phyloP scores from a whole-genome alignment of 2,113 vertebrate genomes.

The Connochaetes taurinus region DNA sequence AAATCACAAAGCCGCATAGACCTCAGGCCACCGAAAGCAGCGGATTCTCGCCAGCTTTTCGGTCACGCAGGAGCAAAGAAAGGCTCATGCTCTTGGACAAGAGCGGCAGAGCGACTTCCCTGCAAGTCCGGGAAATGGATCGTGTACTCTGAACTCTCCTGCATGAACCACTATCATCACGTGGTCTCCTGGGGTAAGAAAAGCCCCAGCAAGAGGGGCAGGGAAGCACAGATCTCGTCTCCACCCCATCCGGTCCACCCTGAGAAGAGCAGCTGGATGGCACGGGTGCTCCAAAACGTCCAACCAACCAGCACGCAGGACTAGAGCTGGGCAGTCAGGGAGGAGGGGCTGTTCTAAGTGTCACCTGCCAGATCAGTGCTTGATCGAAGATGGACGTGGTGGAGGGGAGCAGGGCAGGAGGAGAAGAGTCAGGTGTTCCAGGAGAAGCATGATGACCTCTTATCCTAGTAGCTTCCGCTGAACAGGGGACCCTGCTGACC shows the following conservation, averaged over 20 bases:
- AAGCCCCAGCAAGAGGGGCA: neutral
- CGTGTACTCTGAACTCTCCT: accelerated
- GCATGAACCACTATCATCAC: accelerated
- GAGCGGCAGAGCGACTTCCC: accelerated
- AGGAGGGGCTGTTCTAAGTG: neutral
- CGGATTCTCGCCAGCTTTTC: accelerated
- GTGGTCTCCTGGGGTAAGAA: neutral
- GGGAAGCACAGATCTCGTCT: neutral
- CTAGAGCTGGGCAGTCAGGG: accelerated
- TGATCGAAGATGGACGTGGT: accelerated
- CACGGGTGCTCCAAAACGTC: accelerated
- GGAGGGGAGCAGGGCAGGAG: accelerated
- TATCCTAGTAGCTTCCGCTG: neutral
- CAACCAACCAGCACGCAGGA: accelerated
- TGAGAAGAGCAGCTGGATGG: neutral
- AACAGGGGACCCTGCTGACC: neutral
- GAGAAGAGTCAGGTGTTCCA: neutral
- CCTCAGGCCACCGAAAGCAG: neutral
- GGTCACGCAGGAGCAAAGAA: accelerated
- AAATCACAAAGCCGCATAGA: accelerated
- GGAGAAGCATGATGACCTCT: accelerated
- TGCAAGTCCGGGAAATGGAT: neutral
- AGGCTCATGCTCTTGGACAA: accelerated
- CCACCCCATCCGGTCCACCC: accelerated
- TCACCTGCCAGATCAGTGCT: accelerated